Evolutionary conservation across 2,888 invertebrate species (phyloP).

Genomic region (Cephus pulcher): DNA sequence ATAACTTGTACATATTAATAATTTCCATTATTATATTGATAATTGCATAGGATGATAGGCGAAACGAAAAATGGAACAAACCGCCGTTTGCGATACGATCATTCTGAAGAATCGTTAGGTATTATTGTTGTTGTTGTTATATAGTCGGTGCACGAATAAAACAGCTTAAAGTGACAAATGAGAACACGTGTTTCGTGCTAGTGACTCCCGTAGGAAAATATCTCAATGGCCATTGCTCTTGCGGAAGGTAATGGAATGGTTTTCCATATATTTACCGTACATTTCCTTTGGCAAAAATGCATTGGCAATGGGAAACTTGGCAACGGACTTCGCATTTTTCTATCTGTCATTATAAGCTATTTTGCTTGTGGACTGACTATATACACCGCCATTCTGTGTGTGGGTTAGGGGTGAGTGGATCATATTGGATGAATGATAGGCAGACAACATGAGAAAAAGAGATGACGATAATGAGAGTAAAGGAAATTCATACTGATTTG

Average conservation of each 20-base stretch:
- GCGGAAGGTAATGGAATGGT: no score
- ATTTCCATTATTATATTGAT: background rate
- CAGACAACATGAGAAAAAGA: background rate
- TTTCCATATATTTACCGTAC: no score
- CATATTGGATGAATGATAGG: background rate
- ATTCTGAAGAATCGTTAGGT: constrained; percentile 7
- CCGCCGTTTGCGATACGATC: constrained; percentile 6
- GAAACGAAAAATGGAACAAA: background rate
- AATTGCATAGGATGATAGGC: background rate
- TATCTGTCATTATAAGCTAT: no score
- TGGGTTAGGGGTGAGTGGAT: background rate
- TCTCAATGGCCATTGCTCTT: no score
- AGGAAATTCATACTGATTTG: background rate
- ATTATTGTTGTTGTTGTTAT: background rate
- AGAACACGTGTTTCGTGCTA: no score
- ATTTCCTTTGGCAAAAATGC: no score
- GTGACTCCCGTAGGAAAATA: no score
- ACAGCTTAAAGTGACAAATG: no score
- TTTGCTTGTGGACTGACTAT: no score
- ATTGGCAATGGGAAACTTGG: no score
- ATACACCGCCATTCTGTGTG: background rate
- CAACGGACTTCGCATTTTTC: no score
- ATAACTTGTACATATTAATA: constrained; percentile 3
- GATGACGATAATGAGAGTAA: background rate
- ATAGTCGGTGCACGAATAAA: no score